These are phyloP conservation scores for Wasmannia auropunctata DNA, from an alignment of 1,140 invertebrate species.

Conservation along the genomic window DNA sequence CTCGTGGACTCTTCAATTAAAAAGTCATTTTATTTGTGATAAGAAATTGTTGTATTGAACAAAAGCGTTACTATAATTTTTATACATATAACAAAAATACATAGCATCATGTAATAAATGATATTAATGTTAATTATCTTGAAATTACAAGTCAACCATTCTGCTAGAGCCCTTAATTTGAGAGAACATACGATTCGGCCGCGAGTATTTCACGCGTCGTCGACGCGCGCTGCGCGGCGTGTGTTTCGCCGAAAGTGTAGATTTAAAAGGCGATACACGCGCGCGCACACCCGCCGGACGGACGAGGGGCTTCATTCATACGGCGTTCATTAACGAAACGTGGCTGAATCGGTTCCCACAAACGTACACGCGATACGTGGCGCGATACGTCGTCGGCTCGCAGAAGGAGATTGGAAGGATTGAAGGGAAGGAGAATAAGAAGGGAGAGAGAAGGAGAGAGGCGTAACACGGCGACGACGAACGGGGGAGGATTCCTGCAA, in stretches of 20 bases:
- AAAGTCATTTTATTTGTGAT: no score
- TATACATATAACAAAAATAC: no score
- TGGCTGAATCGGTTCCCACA: conserved; percentile 63
- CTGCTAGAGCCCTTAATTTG: neutral
- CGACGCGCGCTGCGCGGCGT: neutral
- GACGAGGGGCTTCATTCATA: conserved; percentile 63
- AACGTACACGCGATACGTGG: conserved; percentile 54
- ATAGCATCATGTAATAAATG: no score
- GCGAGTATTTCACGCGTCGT: neutral
- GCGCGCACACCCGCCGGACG: conserved; percentile 15
- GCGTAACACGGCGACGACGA: neutral
- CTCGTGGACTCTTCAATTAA: no score
- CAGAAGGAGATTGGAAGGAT: neutral
- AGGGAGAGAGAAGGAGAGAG: neutral
- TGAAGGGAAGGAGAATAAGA: neutral
- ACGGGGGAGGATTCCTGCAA: conserved; percentile 50
- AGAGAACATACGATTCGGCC: neutral
- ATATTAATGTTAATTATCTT: no score
- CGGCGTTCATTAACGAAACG: conserved; percentile 52
- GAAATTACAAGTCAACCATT: no score
- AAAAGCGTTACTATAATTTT: no score
- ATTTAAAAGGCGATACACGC: conserved; percentile 52
- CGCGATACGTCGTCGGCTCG: conserved; percentile 22
- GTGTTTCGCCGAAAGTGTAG: conserved; percentile 49
- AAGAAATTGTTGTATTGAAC: no score